Conservation (phyloP, 2,113 vertebrate genomes). For the cat (Felis catus) region DNA sequence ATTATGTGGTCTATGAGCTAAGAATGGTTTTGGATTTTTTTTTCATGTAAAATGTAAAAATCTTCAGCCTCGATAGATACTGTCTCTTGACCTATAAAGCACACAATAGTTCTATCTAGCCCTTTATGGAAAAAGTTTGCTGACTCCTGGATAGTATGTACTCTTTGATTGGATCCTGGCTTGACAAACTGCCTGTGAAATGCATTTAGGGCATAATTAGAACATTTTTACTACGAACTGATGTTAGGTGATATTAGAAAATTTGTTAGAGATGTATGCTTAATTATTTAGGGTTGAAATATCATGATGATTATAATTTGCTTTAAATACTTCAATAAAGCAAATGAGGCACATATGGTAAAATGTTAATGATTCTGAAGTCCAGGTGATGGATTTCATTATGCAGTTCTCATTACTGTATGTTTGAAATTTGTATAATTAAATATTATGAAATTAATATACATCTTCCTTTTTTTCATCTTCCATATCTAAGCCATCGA, state of each 20-base stretch:
- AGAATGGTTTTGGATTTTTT: not conserved
- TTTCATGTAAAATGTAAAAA: not conserved
- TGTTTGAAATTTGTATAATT: slow-evolving; percentile 26
- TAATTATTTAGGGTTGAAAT: slow-evolving; percentile 54
- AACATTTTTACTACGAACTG: not conserved
- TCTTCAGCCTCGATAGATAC: not conserved
- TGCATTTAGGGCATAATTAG: not conserved
- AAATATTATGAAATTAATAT: slow-evolving; percentile 27
- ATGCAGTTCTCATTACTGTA: not conserved
- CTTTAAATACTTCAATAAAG: slow-evolving; percentile 55
- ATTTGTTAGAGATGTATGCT: not conserved
- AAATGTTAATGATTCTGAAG: slow-evolving; percentile 4
- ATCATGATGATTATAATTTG: slow-evolving; percentile 41
- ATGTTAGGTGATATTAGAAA: not conserved
- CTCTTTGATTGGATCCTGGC: not conserved
- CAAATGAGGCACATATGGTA: slow-evolving; percentile 50
- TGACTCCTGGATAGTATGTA: not conserved
- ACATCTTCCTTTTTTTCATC: not conserved
- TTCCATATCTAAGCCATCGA: not conserved
- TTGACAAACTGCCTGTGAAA: slow-evolving; percentile 2
- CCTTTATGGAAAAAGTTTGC: not conserved
- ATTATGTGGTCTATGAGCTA: not conserved
- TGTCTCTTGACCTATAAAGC: not conserved
- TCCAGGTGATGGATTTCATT: not conserved
- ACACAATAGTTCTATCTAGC: not conserved